A percentile compares a stretch with the other conserved stretches of the same genome.
Conservation (phyloP, 2,888 invertebrate species). For the Sialis lutaria region DNA sequence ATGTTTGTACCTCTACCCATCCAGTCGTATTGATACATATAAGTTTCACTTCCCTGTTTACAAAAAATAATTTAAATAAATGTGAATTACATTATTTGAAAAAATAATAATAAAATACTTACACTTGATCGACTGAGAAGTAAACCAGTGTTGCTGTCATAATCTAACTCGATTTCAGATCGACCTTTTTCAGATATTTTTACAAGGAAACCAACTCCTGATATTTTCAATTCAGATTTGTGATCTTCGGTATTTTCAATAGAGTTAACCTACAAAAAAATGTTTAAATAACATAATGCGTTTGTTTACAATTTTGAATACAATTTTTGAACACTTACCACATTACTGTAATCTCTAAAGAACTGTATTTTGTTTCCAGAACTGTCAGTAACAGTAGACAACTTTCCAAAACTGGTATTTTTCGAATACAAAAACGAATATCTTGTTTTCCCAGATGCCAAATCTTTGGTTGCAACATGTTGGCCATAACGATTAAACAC, state of each 20-base stretch:
- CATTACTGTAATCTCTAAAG: slow-evolving; percentile 78
- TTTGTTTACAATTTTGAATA: background rate
- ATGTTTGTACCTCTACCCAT: slow-evolving; percentile 74
- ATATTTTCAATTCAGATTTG: slow-evolving; percentile 81
- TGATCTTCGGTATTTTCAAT: slow-evolving; percentile 90
- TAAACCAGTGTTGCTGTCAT: slow-evolving; percentile 76
- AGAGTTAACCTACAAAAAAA: slow-evolving; percentile 39
- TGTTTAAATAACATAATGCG: background rate
- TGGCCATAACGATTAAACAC: slow-evolving; percentile 92
- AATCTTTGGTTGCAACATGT: slow-evolving; percentile 85
- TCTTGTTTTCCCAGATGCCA: slow-evolving; percentile 85
- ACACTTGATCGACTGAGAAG: slow-evolving; percentile 70
- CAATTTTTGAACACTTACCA: slow-evolving; percentile 31
- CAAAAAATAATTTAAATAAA: slow-evolving; percentile 8
- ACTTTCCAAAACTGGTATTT: slow-evolving; percentile 85
- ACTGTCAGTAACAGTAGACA: slow-evolving; percentile 85
- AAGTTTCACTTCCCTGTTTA: slow-evolving; percentile 63
- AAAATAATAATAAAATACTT: slow-evolving; percentile 19
- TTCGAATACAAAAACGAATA: slow-evolving; percentile 95
- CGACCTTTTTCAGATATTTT: slow-evolving; percentile 78
- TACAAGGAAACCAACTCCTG: slow-evolving; percentile 80
- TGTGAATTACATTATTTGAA: background rate
- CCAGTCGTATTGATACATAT: slow-evolving; percentile 81
- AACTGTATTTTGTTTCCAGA: slow-evolving; percentile 87
- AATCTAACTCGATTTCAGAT: slow-evolving; percentile 76